Conservation (phyloP, 2,888 invertebrate species). For the Diadegma fenestrale region DNA sequence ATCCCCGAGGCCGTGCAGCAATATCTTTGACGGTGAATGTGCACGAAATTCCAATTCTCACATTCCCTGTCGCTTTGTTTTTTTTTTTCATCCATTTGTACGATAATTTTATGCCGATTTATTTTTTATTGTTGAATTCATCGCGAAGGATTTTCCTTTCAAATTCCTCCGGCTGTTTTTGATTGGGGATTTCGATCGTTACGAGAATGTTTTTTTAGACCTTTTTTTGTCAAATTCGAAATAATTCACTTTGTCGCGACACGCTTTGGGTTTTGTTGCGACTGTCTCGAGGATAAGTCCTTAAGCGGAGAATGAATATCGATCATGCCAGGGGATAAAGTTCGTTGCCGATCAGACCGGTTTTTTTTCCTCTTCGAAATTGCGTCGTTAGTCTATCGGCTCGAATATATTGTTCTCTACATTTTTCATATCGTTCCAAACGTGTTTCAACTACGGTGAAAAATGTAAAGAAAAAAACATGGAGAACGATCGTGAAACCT, state of each 20-base stretch:
- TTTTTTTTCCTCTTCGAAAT: constrained; percentile 2
- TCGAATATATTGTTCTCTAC: neutral
- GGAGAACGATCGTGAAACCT: neutral
- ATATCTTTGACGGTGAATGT: constrained; percentile 46
- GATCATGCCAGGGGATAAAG: constrained; percentile 12
- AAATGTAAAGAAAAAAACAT: neutral
- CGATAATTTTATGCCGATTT: neutral
- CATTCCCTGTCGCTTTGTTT: neutral
- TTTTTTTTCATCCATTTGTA: neutral
- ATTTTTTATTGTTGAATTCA: constrained; percentile 21
- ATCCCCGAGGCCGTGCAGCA: constrained; percentile 47
- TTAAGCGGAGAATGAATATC: constrained; percentile 26
- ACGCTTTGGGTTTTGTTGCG: neutral
- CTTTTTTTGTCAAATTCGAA: neutral
- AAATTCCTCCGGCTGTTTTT: neutral
- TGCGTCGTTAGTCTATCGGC: constrained; percentile 1
- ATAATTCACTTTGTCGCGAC: neutral
- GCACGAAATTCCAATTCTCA: constrained; percentile 45
- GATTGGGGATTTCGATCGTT: too few relatives aligned
- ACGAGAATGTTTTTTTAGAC: neutral
- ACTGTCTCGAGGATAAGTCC: neutral
- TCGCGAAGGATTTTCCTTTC: neutral
- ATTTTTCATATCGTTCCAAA: neutral
- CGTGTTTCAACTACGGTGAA: neutral
- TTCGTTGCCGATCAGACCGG: constrained; percentile 15